Conservation (phyloP, 2,888 invertebrate species). For the Cephus sareptanus region DNA sequence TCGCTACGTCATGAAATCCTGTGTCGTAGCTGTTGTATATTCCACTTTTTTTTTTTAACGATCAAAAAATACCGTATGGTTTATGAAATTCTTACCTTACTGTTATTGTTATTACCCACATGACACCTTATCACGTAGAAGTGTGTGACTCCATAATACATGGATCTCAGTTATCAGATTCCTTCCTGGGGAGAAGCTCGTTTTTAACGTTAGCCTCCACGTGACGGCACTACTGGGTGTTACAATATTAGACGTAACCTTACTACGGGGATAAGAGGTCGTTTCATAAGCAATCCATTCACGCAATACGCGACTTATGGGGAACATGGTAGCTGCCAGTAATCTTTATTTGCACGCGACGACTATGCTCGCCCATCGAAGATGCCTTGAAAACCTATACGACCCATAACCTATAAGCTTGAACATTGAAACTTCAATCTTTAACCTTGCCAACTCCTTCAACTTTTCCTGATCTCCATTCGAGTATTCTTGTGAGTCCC, state of each 20-base stretch:
- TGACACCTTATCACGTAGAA: neutral
- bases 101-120: neutral
- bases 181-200: neutral
- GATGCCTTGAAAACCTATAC: neutral
- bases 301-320: neutral
- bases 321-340: neutral
- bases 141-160: neutral
- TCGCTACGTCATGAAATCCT: neutral
- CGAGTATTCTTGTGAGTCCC: conserved; percentile 27
- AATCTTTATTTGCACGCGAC: neutral
- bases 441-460: neutral
- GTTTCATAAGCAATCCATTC: neutral
- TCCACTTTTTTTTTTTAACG: neutral
- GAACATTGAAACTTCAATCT: neutral
- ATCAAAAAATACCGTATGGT: neutral
- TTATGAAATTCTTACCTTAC: neutral
- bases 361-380: neutral
- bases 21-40: neutral
- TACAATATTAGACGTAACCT: neutral
- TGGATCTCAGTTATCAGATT: neutral
- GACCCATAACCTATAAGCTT: neutral
- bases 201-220: neutral
- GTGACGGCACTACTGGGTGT: neutral
- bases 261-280: neutral
- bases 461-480: neutral